phyloP scores from a whole-genome alignment of 2,888 invertebrate genomes.

The Pandemis heparana region DNA sequence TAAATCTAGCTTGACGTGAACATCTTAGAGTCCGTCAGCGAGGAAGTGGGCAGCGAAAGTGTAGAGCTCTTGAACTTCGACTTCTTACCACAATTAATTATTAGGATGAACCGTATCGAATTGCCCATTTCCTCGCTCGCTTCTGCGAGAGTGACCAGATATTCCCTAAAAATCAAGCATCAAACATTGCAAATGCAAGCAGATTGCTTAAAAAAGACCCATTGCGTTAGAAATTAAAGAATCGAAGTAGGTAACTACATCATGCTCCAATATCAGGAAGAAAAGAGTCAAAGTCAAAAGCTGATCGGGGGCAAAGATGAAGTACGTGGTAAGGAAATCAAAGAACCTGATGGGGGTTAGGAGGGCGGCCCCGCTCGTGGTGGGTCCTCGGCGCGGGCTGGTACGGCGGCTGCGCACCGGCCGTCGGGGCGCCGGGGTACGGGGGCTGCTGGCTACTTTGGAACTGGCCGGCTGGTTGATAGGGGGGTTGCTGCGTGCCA shows the following conservation, averaged over 20 bases:
- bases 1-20: constrained; percentile 40
- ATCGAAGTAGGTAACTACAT: constrained; percentile 28
- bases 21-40: constrained; percentile 34
- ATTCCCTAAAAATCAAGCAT: constrained; percentile 32
- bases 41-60: constrained; percentile 31
- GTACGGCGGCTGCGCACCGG: constrained; percentile 55
- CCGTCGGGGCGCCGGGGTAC: constrained; percentile 70
- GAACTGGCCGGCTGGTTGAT: constrained; percentile 82
- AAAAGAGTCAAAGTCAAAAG: constrained; percentile 36
- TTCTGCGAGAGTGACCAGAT: constrained; percentile 30
- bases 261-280: constrained; percentile 37
- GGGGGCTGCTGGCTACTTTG: constrained; percentile 78
- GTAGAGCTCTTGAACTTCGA: neutral
- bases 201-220: constrained; percentile 33
- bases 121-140: constrained; percentile 33
- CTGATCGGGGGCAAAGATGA: constrained; percentile 38
- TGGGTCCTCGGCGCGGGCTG: constrained; percentile 84
- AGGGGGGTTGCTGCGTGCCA: constrained; percentile 85
- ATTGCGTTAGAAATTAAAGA: constrained; percentile 35
- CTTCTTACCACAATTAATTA: constrained; percentile 15
- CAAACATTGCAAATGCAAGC: constrained; percentile 41
- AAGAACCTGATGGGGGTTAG: constrained; percentile 79
- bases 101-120: constrained; percentile 19
- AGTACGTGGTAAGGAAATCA: constrained; percentile 41
- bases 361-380: constrained; percentile 82